These are phyloP conservation scores for Linurgus olivaceus DNA, from an alignment of 2,797 vertebrate species.

Conservation along the genomic window DNA sequence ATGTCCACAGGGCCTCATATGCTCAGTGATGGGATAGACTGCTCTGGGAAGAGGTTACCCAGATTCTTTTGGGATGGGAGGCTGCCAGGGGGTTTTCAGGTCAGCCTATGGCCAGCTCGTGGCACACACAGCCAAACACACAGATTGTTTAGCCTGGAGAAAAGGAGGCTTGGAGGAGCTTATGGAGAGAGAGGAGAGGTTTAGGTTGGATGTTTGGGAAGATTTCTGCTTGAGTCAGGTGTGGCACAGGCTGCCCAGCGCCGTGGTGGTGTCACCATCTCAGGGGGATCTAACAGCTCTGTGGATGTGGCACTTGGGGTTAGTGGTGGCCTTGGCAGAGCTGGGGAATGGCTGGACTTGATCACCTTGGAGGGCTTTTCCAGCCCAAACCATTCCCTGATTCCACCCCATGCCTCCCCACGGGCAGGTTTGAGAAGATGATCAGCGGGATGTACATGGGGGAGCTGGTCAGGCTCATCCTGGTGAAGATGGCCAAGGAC, in stretches of 20 bases:
- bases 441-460: constrained; percentile 98
- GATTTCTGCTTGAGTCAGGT: not conserved
- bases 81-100: not conserved
- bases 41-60: not conserved
- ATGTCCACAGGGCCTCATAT: not conserved
- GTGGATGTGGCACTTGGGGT: not conserved
- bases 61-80: not conserved
- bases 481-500: constrained; percentile 94
- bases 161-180: not conserved
- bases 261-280: not conserved
- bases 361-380: not conserved
- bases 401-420: accelerated
- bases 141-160: not conserved
- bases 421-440: constrained; percentile 95
- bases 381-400: not conserved
- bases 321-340: not conserved
- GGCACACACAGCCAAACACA: not conserved
- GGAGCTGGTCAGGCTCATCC: constrained; percentile 91
- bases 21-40: not conserved
- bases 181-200: not conserved
- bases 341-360: not conserved
- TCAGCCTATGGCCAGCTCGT: not conserved
- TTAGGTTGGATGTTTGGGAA: not conserved
- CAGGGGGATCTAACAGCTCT: not conserved
- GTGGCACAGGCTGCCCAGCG: not conserved